These are phyloP conservation scores for Oryzias celebensis DNA, from an alignment of 2,113 vertebrate species.

Conservation along the genomic window DNA sequence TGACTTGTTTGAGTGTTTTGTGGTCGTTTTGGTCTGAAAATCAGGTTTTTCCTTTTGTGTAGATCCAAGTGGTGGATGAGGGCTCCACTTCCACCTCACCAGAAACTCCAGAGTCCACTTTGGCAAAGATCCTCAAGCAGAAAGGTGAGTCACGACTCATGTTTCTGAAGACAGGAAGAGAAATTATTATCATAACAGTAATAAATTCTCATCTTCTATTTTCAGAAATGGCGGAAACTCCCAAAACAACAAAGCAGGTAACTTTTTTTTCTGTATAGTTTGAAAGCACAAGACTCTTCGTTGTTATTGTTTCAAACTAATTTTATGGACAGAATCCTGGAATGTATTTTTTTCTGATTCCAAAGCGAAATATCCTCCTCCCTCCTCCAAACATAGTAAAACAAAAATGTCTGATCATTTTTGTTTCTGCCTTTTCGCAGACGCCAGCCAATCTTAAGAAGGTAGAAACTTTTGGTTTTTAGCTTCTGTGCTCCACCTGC, in stretches of 20 bases:
- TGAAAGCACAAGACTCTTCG: background rate
- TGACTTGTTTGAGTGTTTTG: background rate
- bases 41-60: background rate
- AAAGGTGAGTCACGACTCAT: constrained; percentile 42
- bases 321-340: too few relatives aligned
- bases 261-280: background rate
- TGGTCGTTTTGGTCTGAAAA: background rate
- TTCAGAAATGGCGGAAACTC: constrained; percentile 67
- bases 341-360: too few relatives aligned
- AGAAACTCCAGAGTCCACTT: constrained; percentile 56
- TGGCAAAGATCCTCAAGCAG: constrained; percentile 45
- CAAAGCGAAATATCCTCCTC: background rate
- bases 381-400: background rate
- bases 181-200: background rate
- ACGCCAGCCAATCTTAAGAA: constrained; percentile 64
- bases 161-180: background rate
- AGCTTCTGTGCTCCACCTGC: constrained; percentile 18
- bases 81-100: constrained; percentile 60
- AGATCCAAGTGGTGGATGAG: constrained; percentile 70
- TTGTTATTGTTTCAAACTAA: too few relatives aligned
- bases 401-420: constrained; percentile 1
- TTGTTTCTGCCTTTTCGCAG: constrained; percentile 54
- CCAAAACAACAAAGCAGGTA: constrained; percentile 67
- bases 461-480: constrained; percentile 54
- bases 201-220: constrained; percentile 3